Evolutionary conservation across 2,797 vertebrate species (phyloP), one percentile per base, ranked within the genome.

Genomic region (Pangasius sanitwongsei): DNA sequence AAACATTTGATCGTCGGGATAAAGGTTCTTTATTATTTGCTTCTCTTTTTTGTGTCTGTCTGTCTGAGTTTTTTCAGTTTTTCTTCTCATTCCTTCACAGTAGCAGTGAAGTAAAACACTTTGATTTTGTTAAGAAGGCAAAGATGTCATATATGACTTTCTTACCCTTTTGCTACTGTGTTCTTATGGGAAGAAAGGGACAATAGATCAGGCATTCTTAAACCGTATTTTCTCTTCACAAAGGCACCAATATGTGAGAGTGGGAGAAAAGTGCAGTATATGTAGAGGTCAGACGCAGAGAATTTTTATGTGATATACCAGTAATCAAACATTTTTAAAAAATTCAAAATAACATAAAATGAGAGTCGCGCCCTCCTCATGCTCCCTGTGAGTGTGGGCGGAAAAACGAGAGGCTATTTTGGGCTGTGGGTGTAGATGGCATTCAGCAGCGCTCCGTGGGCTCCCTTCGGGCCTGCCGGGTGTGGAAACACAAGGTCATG

Each of bases 401-500:
- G 86, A 89, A 90, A 89, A 90, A 74, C 77, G 25, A 90, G 87
- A 44, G 1, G 65, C 90, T 92, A 92, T 92, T 92, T 92, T 78
- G 84, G 89, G 89, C 86, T 82, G 90, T 89, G 90, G 91, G 89
- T 87, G 91, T 91, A 91, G 87, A 91, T 92, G 90, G 91, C 90
- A 91, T 89, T 83, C 86, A 81, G 65, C 89, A 37, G 75, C 63
- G 44, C 82, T 87, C 72, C 82, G 44, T 67, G 75, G 87, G 88
- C 88, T 89, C 90, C 88, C 90, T 90, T 85, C 59, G 88, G 88
- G 87, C 88, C 69, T 72, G 88, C 80, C 86, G 97, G 96, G 97
- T 97, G 96, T 98, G 97, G 97, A 98, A 97, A 96, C 94, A 94
- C 96, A 97, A 97, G 96, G 94, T 94, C 95, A 96, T 96, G 95